Percentiles rank a stretch among this genome's conserved stretches.
Evolutionary conservation across 2,888 invertebrate species (phyloP).

Genomic region (Pristionchus mayeri): DNA sequence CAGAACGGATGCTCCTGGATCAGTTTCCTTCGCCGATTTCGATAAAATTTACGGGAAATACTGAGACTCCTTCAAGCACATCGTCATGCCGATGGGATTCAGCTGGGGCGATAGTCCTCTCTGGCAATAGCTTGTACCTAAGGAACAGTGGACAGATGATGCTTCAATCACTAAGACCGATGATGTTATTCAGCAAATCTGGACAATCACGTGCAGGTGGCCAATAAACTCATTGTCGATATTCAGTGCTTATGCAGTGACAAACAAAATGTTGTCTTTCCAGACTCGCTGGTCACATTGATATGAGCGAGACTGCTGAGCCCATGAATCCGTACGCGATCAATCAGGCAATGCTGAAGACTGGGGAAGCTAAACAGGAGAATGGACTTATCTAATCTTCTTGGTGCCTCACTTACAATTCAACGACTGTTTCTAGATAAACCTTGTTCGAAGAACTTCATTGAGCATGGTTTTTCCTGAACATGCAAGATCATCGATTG

Average conservation of each 20-base stretch:
- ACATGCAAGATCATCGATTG: background rate
- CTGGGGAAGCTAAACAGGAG: too few species aligned
- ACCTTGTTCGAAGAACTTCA: background rate
- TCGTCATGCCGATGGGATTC: too few species aligned
- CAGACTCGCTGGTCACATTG: background rate
- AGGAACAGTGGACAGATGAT: too few species aligned
- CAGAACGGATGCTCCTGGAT: too few species aligned
- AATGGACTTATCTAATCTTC: background rate
- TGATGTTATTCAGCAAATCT: background rate
- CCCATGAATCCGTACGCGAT: background rate
- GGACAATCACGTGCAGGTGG: conserved; percentile 11
- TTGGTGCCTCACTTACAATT: too few species aligned
- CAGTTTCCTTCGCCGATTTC: background rate
- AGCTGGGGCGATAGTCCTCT: conserved; percentile 1
- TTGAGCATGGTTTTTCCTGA: background rate
- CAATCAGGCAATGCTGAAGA: background rate
- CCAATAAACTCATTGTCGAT: too few species aligned
- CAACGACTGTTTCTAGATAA: background rate
- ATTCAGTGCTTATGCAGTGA: too few species aligned
- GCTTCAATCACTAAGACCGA: background rate
- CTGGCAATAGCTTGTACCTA: background rate
- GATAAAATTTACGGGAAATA: too few species aligned
- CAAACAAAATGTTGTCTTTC: background rate
- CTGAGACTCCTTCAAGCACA: background rate
- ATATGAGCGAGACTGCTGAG: background rate